These are phyloP conservation scores for Aelia acuminata DNA, from an alignment of 2,888 invertebrate species.

Conservation along the genomic window DNA sequence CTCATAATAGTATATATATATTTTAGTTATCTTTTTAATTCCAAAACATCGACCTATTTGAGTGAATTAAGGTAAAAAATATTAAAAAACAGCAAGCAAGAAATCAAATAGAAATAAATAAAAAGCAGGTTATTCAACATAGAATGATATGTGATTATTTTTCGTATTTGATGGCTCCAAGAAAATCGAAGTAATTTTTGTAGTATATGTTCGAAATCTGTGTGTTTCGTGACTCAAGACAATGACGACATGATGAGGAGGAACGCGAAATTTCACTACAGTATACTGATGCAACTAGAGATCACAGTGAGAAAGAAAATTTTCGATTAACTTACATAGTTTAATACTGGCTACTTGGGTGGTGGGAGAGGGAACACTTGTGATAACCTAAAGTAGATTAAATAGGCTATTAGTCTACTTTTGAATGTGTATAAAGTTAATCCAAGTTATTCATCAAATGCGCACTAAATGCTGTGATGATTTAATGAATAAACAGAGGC, in stretches of 20 bases:
- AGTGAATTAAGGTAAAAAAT: too few species aligned
- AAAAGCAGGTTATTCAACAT: too few species aligned
- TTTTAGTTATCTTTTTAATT: too few species aligned
- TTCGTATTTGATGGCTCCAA: background rate
- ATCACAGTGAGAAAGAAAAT: background rate
- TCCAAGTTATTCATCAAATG: background rate
- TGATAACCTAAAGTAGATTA: background rate
- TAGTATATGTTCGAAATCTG: background rate
- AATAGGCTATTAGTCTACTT: background rate
- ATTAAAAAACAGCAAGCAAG: too few species aligned
- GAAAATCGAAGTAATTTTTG: too few species aligned
- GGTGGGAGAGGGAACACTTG: background rate
- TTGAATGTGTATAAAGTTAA: background rate
- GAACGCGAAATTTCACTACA: background rate
- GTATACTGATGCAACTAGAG: background rate
- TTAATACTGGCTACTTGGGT: background rate
- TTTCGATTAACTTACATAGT: background rate
- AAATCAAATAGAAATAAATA: too few species aligned
- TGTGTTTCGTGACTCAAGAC: constrained; percentile 14
- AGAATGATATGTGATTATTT: too few species aligned
- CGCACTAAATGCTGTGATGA: too few species aligned
- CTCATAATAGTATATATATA: too few species aligned
- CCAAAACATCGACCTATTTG: too few species aligned
- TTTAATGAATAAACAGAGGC: too few species aligned
- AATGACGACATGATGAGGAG: background rate